A percentile compares a stretch with the other conserved stretches of the same genome.
Conservation (phyloP, 2,888 invertebrate species). For the Hipparchia sbordonii region DNA sequence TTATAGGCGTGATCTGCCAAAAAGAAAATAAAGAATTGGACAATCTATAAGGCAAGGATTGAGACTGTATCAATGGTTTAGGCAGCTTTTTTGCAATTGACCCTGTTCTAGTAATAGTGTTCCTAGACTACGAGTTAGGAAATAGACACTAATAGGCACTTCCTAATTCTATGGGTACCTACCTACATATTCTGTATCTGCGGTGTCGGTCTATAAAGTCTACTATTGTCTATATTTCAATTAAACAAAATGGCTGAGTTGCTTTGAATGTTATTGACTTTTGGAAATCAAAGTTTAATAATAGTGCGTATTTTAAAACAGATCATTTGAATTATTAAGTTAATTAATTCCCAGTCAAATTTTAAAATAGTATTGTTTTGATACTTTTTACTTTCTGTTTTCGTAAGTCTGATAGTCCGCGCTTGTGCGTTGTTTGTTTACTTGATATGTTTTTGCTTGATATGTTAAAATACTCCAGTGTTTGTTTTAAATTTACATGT, state of each 20-base stretch:
- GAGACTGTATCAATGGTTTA: too few species aligned
- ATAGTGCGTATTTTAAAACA: slow-evolving; percentile 28
- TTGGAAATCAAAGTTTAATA: slow-evolving; percentile 32
- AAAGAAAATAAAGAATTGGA: too few species aligned
- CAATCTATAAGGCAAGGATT: too few species aligned
- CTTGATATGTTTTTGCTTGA: slow-evolving; percentile 45
- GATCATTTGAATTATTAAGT: background rate
- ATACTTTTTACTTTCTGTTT: slow-evolving; percentile 35
- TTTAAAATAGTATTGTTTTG: slow-evolving; percentile 8
- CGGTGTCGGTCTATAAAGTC: background rate
- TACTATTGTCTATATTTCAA: slow-evolving; percentile 31
- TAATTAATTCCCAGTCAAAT: background rate
- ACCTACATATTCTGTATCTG: too few species aligned
- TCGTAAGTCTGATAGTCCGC: slow-evolving; percentile 45
- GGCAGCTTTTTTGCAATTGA: too few species aligned
- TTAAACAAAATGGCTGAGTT: slow-evolving; percentile 45
- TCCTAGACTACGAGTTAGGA: too few species aligned
- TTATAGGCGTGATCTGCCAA: too few species aligned
- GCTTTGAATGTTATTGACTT: slow-evolving; percentile 39
- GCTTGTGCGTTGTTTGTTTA: slow-evolving; percentile 79
- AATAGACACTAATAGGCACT: too few species aligned
- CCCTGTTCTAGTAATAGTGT: too few species aligned
- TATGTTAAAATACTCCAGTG: background rate
- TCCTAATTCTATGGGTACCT: too few species aligned
- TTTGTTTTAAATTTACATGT: background rate